Percentiles rank a stretch among this genome's conserved stretches.
Conservation (phyloP, 2,797 vertebrate species). For the Scyliorhinus canicula region DNA sequence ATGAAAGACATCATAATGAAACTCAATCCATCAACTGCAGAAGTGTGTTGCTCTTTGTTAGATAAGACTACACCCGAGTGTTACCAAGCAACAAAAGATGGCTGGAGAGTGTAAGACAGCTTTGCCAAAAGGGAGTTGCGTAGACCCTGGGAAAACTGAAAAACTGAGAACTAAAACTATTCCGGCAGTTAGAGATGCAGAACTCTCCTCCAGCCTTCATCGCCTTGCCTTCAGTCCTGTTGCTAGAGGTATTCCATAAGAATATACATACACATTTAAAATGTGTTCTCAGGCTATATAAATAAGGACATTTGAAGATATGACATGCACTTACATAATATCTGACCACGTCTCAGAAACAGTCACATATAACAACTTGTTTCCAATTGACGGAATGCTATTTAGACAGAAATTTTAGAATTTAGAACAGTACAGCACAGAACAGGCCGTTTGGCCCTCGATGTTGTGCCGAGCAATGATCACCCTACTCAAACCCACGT, state of each 20-base stretch:
- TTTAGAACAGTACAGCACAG: too few relatives aligned
- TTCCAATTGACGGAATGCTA: background rate
- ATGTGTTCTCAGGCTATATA: background rate
- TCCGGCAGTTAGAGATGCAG: background rate
- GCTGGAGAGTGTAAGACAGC: background rate
- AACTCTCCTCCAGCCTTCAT: too few relatives aligned
- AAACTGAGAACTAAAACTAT: too few relatives aligned
- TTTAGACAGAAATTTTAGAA: background rate
- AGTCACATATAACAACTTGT: background rate
- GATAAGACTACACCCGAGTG: background rate
- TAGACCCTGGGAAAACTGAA: background rate
- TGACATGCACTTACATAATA: background rate
- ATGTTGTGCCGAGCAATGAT: too few relatives aligned
- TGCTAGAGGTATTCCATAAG: background rate
- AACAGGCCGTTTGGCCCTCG: too few relatives aligned
- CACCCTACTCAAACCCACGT: too few relatives aligned
- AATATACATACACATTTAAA: background rate
- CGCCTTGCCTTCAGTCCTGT: background rate
- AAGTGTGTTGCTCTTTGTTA: background rate
- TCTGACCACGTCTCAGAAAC: background rate
- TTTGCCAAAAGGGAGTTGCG: background rate
- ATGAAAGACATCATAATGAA: background rate
- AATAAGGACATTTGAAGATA: background rate
- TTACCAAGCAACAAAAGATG: conserved; percentile 13
- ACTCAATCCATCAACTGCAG: background rate